These are phyloP conservation scores for Saccopteryx bilineata DNA, from an alignment of 2,113 vertebrate genomes.

Conservation along the genomic window DNA sequence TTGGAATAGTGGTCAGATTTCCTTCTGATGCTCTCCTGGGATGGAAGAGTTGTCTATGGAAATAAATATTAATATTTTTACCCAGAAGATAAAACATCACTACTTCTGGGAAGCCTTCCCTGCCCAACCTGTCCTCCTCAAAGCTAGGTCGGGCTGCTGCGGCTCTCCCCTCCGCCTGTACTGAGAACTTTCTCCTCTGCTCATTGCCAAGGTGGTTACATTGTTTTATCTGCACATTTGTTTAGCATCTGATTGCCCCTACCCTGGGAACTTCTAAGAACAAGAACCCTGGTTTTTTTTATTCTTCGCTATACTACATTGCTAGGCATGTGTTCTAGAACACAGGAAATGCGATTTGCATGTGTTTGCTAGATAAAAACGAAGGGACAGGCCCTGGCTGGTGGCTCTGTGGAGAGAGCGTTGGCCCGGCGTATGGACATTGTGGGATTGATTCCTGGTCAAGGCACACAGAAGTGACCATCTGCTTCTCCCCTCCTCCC, in stretches of 20 bases:
- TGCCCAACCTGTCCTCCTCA: no score
- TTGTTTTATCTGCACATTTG: background rate
- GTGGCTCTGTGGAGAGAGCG: no score
- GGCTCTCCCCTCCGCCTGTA: fast-evolving
- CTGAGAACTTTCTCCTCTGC: background rate
- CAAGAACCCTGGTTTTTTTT: background rate
- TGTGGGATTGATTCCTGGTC: no score
- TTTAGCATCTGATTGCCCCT: background rate
- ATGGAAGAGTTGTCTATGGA: background rate
- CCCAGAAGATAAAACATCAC: background rate
- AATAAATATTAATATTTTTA: background rate
- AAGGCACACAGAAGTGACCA: no score
- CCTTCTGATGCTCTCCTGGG: background rate
- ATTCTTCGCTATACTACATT: background rate
- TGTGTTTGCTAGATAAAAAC: background rate
- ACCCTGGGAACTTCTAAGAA: background rate
- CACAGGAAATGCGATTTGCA: background rate
- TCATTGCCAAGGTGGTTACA: fast-evolving
- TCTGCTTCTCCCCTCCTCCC: no score
- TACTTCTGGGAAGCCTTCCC: background rate
- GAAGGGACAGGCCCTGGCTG: no score
- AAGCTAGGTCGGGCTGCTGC: background rate
- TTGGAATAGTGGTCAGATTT: background rate
- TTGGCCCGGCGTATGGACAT: no score
- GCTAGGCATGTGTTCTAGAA: background rate